Percentiles rank a stretch among this genome's conserved stretches.
Evolutionary conservation across 2,888 invertebrate genomes (phyloP).

Genomic region (Mesoligia furuncula): DNA sequence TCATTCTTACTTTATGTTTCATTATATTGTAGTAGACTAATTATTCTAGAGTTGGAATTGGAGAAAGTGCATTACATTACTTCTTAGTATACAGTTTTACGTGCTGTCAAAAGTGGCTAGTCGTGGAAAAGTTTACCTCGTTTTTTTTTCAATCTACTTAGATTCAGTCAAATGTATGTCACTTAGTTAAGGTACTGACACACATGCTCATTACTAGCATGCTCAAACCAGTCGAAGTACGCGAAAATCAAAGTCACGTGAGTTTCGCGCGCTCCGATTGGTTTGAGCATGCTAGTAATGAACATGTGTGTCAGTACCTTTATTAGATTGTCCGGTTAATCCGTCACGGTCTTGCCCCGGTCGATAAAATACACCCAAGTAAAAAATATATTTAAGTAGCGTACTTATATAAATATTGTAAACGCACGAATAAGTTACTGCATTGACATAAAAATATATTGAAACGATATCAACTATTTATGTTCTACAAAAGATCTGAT

Average conservation of each 20-base stretch:
- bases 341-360: constrained; percentile 43
- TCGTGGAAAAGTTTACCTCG: not conserved
- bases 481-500: constrained; percentile 42
- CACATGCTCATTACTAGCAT: too few species aligned
- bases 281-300: too few species aligned
- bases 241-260: too few species aligned
- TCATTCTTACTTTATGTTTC: not conserved
- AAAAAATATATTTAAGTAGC: constrained; percentile 11
- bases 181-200: too few species aligned
- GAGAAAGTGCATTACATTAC: constrained; percentile 47
- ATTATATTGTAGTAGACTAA: not conserved
- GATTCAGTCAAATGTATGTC: constrained; percentile 32
- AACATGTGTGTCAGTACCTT: too few species aligned
- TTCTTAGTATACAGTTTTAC: constrained; percentile 11
- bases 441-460: not conserved
- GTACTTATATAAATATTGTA: not conserved
- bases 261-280: too few species aligned
- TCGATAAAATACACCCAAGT: constrained; percentile 15
- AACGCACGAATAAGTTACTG: not conserved
- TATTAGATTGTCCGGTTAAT: constrained; percentile 38
- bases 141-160: constrained; percentile 6
- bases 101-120: constrained; percentile 1
- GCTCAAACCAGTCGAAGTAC: too few species aligned
- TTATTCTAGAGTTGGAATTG: constrained; percentile 22
- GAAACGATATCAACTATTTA: not conserved